Percentiles rank a stretch among this genome's conserved stretches.
These are phyloP conservation scores for Arbacia lixula DNA, from an alignment of 53 echinoderm and acorn worm species.

Conservation along the genomic window DNA sequence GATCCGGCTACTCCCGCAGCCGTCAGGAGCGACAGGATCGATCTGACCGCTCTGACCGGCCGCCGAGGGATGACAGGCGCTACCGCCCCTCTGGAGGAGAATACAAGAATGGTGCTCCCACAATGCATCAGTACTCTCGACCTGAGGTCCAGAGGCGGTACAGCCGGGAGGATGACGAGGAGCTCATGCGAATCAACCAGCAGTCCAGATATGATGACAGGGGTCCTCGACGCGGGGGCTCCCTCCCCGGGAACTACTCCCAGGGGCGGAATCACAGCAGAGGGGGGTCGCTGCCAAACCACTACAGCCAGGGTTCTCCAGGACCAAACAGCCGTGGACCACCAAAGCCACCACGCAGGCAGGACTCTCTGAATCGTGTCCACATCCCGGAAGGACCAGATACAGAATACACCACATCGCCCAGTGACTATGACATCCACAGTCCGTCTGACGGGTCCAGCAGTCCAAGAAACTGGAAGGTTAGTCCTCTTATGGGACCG, in stretches of 20 bases:
- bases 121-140: conserved; percentile 18
- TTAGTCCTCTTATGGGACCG: conserved; percentile 36
- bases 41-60: background rate
- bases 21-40: background rate
- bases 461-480: conserved; percentile 61
- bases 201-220: conserved; percentile 21
- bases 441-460: conserved; percentile 52
- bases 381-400: conserved; percentile 76
- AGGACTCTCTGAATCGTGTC: conserved; percentile 89
- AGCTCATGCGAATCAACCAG: conserved; percentile 30
- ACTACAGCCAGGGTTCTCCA: conserved; percentile 35
- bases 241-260: conserved; percentile 34
- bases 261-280: conserved; percentile 27
- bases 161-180: conserved; percentile 51
- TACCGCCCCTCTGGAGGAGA: conserved; percentile 16
- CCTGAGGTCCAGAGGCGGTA: background rate
- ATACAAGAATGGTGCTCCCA: conserved; percentile 45
- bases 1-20: conserved; percentile 17
- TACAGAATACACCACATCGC: conserved; percentile 14
- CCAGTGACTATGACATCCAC: conserved; percentile 36
- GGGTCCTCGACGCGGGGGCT: conserved; percentile 20
- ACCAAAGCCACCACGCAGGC: conserved; percentile 94
- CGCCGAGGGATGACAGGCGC: conserved; percentile 35
- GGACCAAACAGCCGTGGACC: conserved; percentile 58
- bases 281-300: conserved; percentile 34